Base-by-base conservation (phyloP, 2,888 invertebrate genomes). In the Galerucella calmariensis region DNA sequence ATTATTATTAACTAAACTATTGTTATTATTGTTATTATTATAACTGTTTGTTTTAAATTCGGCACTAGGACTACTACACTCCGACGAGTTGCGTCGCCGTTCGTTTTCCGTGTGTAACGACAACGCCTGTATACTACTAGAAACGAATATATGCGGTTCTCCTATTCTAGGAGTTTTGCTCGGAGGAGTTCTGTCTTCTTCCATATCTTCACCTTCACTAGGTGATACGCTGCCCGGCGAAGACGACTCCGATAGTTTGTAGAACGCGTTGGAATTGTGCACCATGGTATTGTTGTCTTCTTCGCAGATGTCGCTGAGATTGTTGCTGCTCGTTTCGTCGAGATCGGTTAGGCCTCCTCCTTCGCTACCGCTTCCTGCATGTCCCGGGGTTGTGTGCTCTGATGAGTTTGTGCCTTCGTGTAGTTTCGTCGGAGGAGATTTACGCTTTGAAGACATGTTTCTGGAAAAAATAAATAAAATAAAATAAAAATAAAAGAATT, bases 381-480 rank as follows among this genome's bases (percentile, higher is more conserved):
- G 76, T 83, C 90, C 88, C 72, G 76, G 71, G 35, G 75, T 66
- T 5, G 73, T 66, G 10, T 75, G 90, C 89, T 81, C 91, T 90
- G 82, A 90, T 90, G 82, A 76, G 68, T 76, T 77, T 24, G 88
- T 90, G 88, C 90, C 93, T 91, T 96, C 95, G 87, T 92, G 91
- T 89, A 96, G 92, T 91, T 97, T 97, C 85, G 95, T 95, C 88
- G 97, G 97, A 88, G 96, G 96, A 88, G 96, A 97, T 90, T 97
- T 97, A 90, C 97, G 93, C 93, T 97, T 97, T 90, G 96, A 96
- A 92, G 96, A 97, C 97, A 97, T 97, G 90, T 93, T 96, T 92
- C 94, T 94, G 93, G 79, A 91, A 92, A 88, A 90, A 89, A 88
- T 48, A 62, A 77, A 76, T 6, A 20, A 46, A 20, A 46, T 48